Conservation (phyloP, 2,888 invertebrate genomes). For the Pandemis corylana region DNA sequence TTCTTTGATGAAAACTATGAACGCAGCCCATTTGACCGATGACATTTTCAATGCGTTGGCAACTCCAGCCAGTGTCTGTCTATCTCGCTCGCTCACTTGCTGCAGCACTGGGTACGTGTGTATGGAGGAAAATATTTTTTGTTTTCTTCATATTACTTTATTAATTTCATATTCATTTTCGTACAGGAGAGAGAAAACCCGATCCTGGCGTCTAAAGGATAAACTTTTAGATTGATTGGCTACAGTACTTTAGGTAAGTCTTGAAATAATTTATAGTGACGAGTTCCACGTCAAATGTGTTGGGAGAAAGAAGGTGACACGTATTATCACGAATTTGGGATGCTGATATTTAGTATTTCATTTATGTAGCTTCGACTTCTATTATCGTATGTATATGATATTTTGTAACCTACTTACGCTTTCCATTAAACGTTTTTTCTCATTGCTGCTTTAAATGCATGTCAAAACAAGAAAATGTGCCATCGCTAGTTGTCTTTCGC, state of each 20-base stretch:
- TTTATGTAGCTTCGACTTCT: constrained; percentile 27
- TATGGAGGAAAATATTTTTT: constrained; percentile 54
- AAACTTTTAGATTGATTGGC: constrained; percentile 78
- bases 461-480: constrained; percentile 40
- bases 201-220: constrained; percentile 78
- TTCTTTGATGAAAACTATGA: not conserved
- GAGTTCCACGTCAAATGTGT: constrained; percentile 84
- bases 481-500: constrained; percentile 34
- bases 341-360: constrained; percentile 54
- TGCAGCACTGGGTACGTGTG: constrained; percentile 79
- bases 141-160: constrained; percentile 54
- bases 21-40: constrained; percentile 31
- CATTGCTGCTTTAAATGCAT: constrained; percentile 15
- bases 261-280: constrained; percentile 66
- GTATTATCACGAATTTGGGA: constrained; percentile 77
- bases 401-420: constrained; percentile 14
- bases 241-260: constrained; percentile 81
- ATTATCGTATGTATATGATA: constrained; percentile 11
- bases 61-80: constrained; percentile 49
- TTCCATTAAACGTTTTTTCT: constrained; percentile 14
- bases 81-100: constrained; percentile 69
- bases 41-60: constrained; percentile 39
- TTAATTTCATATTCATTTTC: constrained; percentile 59
- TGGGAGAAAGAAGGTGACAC: constrained; percentile 81
- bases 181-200: constrained; percentile 71